Base-by-base conservation (phyloP, 1,140 invertebrate species). In the Spodoptera frugiperda region DNA sequence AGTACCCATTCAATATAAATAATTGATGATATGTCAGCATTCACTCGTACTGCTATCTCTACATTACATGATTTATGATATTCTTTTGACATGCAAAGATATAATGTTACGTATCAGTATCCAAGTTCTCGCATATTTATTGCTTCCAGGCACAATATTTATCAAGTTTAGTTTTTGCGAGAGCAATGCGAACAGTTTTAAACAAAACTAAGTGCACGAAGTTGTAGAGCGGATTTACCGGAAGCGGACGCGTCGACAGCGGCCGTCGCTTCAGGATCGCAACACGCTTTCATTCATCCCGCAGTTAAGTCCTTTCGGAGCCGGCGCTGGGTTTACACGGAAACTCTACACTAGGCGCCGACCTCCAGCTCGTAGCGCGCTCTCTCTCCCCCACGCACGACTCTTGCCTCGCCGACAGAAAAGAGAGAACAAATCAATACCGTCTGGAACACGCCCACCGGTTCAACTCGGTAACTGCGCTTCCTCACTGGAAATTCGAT, bases 201-300 rank as follows among this genome's bases (percentile, higher is more conserved):
- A 89, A 90, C 86, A 89, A 91, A 91, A 87, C 86, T 92, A 88
- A 92, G 88, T 92, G 91, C 89, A 88, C 82, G 80, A 85, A 90
- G 89, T 90, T 91, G 89, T 91, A 87, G 87, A 89, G 80, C 87
- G 90, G 89, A 89, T 93, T 92, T 92, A 85, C 87, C 89, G 92
- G 92, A 93, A 92, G 79, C 91, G 89, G 84, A 86, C 81, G 88
- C 89, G 89, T 87, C 88, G 89, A 91, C 89, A 89, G 86, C 89
- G 84, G 85, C 86, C 83, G 88, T 82, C 87, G 87, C 78, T 89
- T 85, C 88, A 85, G 84, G 84, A 88, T 87, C 90, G 89, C 85
- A 86, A 79, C 89, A 92, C 86, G 88, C 76, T 89, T 93, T 89
- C 92, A 93, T 93, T 93, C 91, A 93, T 93, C 87, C 91, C 85